Base-by-base conservation (phyloP, 2,888 invertebrate species). In the Zele albiditarsus region DNA sequence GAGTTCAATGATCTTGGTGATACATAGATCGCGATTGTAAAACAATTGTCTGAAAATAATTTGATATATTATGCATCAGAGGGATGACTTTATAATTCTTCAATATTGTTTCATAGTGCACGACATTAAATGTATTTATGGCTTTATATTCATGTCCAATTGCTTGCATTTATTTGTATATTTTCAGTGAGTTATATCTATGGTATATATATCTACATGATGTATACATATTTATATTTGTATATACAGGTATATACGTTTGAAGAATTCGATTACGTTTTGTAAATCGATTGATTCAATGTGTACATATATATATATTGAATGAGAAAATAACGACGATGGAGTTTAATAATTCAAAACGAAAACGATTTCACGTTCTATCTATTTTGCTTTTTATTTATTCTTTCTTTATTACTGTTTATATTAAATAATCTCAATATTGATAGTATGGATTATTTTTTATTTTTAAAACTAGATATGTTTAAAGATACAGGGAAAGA, bases 191-290 rank as follows among this genome's bases (percentile, higher is more conserved):
- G n/a, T 46, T 46, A 46, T 46, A 46, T 42, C 14, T 46, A 46
- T 46, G n/a, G 31, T 68, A 72, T 73, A 67, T 58, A 57, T 46
- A 60, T 16, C 10, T 25, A 16, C 20, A 38, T 23, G 23, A 28
- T 60, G 28, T 12, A 38, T 66, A n/a, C 10, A 66, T 28, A 53
- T 58, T 12, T 58, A 58, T 58, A 46, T 66, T 25, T 42, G 20
- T 53, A 68, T 68, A 31, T 68, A 49, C 10, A 38, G 38, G 38
- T 53, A n/a, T 68, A 20, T 10, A 31, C 67, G 67, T 74, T 74
- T 70, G 57, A 46, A 46, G 75, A 75, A 75, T 71, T 75, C 75
- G 75, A 75, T 75, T 75, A 75, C 75, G 71, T 75, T 71, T 71
- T 49, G 28, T 42, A 71, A 75, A 75, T 71, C 74, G 71, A 74